phyloP scores from a whole-genome alignment of 2,888 invertebrate species.

The Lampropteryx suffumata region DNA sequence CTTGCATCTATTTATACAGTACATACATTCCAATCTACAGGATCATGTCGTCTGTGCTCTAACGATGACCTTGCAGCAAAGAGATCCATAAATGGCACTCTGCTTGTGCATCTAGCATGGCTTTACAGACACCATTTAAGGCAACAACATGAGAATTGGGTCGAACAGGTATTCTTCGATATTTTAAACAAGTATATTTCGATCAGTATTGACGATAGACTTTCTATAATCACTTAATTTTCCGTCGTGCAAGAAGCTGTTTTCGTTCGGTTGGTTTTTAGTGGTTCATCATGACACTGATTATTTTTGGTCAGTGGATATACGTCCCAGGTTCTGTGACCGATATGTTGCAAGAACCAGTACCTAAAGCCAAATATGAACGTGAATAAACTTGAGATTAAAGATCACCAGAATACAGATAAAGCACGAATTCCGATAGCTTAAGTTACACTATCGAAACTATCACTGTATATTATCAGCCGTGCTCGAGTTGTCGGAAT shows the following conservation, averaged over 20 bases:
- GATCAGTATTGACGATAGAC: slow-evolving; percentile 3
- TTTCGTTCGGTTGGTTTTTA: background rate
- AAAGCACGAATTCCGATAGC: slow-evolving; percentile 22
- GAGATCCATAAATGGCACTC: slow-evolving; percentile 46
- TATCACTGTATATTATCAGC: background rate
- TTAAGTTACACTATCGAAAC: slow-evolving; percentile 9
- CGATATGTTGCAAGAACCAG: too few relatives aligned
- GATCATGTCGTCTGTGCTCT: slow-evolving; percentile 55
- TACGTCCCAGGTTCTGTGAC: too few relatives aligned
- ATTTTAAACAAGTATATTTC: slow-evolving; percentile 1
- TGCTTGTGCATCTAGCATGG: slow-evolving; percentile 32
- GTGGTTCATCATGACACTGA: too few relatives aligned
- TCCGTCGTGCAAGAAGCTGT: slow-evolving; percentile 3
- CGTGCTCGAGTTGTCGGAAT: background rate
- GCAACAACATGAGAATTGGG: slow-evolving; percentile 33
- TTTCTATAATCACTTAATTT: slow-evolving; percentile 9
- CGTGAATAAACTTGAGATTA: slow-evolving; percentile 5
- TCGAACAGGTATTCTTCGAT: slow-evolving; percentile 13
- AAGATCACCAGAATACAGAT: slow-evolving; percentile 25
- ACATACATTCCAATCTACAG: slow-evolving; percentile 41
- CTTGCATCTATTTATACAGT: slow-evolving; percentile 67
- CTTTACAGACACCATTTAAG: slow-evolving; percentile 31
- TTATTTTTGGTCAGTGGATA: background rate
- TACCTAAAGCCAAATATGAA: too few relatives aligned
- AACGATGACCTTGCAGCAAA: slow-evolving; percentile 48